Evolutionary conservation across 64 coral and sea anemone genomes (phyloP).

Genomic region (Actinia tenebrosa): DNA sequence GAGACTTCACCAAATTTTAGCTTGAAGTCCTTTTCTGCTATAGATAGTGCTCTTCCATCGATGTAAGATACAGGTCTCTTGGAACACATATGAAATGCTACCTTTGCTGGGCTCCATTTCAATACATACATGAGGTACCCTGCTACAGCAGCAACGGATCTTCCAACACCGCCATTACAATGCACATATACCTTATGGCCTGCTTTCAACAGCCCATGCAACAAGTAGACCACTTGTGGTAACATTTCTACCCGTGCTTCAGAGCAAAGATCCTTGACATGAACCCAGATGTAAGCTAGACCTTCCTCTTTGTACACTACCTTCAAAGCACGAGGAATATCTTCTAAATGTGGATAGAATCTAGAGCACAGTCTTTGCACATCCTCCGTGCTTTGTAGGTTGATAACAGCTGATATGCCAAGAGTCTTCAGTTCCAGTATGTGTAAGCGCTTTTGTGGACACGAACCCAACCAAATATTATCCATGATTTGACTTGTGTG

Average conservation of each 20-base stretch:
- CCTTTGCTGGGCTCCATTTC: conserved; percentile 14
- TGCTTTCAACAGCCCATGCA: conserved; percentile 12
- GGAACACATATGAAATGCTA: conserved; percentile 1
- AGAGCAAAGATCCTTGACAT: neutral
- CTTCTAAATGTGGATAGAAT: neutral
- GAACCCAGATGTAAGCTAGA: conserved; percentile 17
- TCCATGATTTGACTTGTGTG: conserved; percentile 19
- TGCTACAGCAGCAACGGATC: conserved; percentile 14
- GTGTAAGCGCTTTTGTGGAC: conserved; percentile 5
- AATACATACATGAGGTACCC: conserved; percentile 21
- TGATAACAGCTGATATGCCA: conserved; percentile 17
- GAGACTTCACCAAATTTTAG: conserved; percentile 1
- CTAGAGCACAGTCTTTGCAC: conserved; percentile 12
- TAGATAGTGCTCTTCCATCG: neutral
- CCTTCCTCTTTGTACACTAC: conserved; percentile 29
- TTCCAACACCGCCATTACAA: conserved; percentile 21
- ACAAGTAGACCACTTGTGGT: conserved; percentile 16
- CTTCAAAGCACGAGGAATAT: neutral
- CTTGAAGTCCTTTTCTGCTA: conserved; percentile 23
- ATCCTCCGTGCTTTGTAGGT: conserved; percentile 13
- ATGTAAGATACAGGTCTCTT: conserved; percentile 25
- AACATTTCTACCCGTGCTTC: neutral
- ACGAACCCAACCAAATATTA: conserved; percentile 16
- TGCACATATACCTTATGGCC: conserved; percentile 27
- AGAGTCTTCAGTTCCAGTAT: conserved; percentile 7